Evolutionary conservation across 2,797 vertebrate genomes (phyloP).

Genomic region (Pteronotus mesoamericanus): DNA sequence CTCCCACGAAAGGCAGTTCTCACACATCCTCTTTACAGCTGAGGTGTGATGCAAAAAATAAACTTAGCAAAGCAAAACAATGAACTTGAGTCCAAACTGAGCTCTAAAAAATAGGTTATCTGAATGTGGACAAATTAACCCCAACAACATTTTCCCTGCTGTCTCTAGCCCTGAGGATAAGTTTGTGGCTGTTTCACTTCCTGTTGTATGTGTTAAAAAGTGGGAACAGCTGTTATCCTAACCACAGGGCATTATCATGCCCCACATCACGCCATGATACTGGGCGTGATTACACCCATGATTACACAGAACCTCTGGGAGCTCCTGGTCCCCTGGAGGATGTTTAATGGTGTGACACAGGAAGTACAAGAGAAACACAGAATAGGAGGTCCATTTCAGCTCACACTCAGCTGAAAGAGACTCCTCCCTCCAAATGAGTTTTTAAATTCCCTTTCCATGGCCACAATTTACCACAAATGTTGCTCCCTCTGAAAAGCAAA

Average conservation of each 20-base stretch:
- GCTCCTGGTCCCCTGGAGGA: conserved; percentile 30
- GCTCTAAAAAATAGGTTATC: not conserved
- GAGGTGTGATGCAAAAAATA: not conserved
- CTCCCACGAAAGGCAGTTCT: not conserved
- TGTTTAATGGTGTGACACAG: conserved; percentile 19
- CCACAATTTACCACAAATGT: not conserved
- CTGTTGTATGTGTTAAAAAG: conserved; percentile 8
- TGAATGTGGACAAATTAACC: not conserved
- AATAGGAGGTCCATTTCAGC: not conserved
- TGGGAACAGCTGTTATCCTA: conserved; percentile 41
- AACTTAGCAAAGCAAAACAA: not conserved
- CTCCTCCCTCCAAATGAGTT: not conserved
- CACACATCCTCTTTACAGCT: not conserved
- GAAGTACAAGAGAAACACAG: conserved; percentile 4
- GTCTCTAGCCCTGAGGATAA: not conserved
- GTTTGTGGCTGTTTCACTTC: conserved; percentile 27
- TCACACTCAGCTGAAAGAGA: not conserved
- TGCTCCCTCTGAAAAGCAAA: not conserved
- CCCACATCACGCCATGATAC: conserved; percentile 22
- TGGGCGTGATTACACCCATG: not conserved
- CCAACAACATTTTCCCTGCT: not conserved
- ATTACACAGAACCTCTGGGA: conserved; percentile 28
- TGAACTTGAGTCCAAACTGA: not conserved
- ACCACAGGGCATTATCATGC: conserved; percentile 12
- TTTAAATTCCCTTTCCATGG: not conserved